Evolutionary conservation across 2,113 vertebrate genomes (phyloP).

Genomic region (Talpa occidentalis): DNA sequence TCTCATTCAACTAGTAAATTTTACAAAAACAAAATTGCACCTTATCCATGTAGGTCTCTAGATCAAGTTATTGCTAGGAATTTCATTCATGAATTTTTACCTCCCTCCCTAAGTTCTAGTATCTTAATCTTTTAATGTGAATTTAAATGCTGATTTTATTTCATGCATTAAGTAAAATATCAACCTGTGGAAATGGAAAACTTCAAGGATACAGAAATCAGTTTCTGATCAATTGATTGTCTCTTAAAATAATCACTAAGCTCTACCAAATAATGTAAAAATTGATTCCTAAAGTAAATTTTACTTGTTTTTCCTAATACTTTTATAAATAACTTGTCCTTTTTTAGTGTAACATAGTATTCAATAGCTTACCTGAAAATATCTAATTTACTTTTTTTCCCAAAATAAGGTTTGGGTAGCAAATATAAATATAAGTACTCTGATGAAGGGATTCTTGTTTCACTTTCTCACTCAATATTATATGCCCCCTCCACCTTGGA

Average conservation of each 20-base stretch:
- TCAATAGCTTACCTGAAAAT: background rate
- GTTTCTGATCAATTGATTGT: background rate
- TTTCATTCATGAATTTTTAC: background rate
- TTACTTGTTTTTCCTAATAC: background rate
- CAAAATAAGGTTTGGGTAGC: background rate
- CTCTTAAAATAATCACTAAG: background rate
- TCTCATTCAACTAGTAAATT: background rate
- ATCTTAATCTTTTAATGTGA: background rate
- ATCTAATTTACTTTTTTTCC: background rate
- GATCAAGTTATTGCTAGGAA: background rate
- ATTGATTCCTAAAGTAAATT: background rate
- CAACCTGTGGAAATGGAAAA: background rate
- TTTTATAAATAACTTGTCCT: background rate
- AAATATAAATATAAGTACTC: background rate
- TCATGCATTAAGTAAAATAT: background rate
- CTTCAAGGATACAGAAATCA: background rate
- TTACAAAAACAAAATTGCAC: background rate
- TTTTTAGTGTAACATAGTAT: background rate
- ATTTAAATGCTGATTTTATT: background rate
- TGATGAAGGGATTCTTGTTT: background rate
- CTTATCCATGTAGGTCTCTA: background rate
- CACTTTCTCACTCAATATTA: background rate
- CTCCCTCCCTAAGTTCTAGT: background rate
- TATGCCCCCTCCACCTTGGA: background rate
- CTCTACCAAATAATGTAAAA: background rate